These are phyloP conservation scores for Cossypha niveicapilla DNA, from an alignment of 2,797 vertebrate species.

Conservation along the genomic window DNA sequence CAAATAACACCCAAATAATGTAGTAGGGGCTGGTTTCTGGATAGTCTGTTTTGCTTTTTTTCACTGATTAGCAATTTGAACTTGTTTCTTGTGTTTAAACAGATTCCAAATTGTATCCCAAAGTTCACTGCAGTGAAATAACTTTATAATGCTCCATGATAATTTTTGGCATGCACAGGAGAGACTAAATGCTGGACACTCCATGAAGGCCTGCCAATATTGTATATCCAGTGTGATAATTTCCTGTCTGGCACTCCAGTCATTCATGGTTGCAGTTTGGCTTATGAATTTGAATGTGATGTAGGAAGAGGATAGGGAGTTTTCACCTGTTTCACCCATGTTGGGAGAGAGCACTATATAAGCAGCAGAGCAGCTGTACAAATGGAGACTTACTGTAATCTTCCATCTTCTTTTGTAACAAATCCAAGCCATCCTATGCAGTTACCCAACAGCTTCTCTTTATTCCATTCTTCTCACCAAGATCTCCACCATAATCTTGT, in stretches of 20 bases:
- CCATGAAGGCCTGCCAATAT: not conserved
- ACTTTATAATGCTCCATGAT: not conserved
- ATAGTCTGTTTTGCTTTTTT: not conserved
- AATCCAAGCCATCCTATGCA: not conserved
- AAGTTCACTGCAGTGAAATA: not conserved
- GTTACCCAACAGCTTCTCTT: not conserved
- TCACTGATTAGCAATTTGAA: not conserved
- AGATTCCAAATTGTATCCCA: not conserved
- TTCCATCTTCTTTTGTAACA: not conserved
- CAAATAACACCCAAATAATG: not conserved
- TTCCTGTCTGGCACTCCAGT: not conserved
- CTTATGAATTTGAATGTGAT: not conserved
- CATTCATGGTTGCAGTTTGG: not conserved
- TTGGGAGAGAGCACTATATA: not conserved
- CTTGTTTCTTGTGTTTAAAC: not conserved
- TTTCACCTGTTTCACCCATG: not conserved
- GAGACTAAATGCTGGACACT: not conserved
- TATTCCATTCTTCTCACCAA: not conserved
- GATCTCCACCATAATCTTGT: not conserved
- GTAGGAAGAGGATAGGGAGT: not conserved
- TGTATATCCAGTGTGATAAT: not conserved
- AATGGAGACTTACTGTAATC: not conserved
- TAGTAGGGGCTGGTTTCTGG: not conserved
- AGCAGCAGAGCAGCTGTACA: not conserved
- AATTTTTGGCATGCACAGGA: not conserved